A percentile compares a stretch with the other conserved stretches of the same genome.
Conservation (phyloP, 1,140 invertebrate species). For the Acromyrmex echinatior region DNA sequence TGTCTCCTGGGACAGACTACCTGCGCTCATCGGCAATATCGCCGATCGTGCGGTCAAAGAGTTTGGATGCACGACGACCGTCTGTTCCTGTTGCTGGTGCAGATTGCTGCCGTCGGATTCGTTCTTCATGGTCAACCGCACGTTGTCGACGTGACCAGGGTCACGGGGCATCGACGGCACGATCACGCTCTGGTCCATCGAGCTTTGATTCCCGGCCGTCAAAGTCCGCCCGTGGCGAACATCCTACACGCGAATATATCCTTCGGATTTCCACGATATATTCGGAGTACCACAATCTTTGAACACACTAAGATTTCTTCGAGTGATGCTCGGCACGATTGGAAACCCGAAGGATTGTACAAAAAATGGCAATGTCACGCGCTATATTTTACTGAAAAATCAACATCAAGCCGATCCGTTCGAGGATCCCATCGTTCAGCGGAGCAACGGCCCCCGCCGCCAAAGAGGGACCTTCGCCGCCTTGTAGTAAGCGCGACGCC, state of each 20-base stretch:
- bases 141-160: conserved; percentile 20
- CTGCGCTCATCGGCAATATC: conserved; percentile 37
- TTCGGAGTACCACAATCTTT: neutral
- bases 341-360: neutral
- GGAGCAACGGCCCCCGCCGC: conserved; percentile 49
- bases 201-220: conserved; percentile 16
- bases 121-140: conserved; percentile 77
- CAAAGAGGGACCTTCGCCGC: conserved; percentile 10
- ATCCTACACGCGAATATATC: conserved; percentile 18
- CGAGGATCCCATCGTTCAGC: neutral
- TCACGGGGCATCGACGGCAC: conserved; percentile 63
- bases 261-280: neutral
- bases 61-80: conserved; percentile 45
- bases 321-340: neutral
- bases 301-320: neutral
- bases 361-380: neutral
- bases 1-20: conserved; percentile 61
- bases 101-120: conserved; percentile 69
- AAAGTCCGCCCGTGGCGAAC: conserved; percentile 20
- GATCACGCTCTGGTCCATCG: conserved; percentile 72
- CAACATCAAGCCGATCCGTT: neutral
- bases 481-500: conserved; percentile 48
- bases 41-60: conserved; percentile 57
- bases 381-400: neutral
- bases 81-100: conserved; percentile 73